Percentiles rank a stretch among this genome's conserved stretches.
These are phyloP conservation scores for Pecten maximus DNA, from an alignment of 2,888 invertebrate genomes.

Conservation along the genomic window DNA sequence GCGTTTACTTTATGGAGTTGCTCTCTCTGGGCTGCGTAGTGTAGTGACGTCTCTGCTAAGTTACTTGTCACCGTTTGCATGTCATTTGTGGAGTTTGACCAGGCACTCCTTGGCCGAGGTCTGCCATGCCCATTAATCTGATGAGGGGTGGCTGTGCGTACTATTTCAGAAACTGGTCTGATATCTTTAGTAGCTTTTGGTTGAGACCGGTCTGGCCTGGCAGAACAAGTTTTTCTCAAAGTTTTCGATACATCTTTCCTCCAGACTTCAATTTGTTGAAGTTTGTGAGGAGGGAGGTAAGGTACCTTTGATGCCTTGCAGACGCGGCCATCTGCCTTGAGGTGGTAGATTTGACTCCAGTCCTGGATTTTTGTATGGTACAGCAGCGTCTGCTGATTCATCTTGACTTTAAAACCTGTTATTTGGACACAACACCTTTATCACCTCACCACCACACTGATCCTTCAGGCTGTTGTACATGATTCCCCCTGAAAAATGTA, in stretches of 20 bases:
- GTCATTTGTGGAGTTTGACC: slow-evolving; percentile 54
- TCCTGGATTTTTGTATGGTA: slow-evolving; percentile 74
- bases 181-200: background rate
- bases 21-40: slow-evolving; percentile 62
- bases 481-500: background rate
- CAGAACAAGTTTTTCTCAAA: slow-evolving; percentile 45
- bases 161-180: background rate
- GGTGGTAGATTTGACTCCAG: slow-evolving; percentile 69
- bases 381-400: slow-evolving; percentile 69
- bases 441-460: background rate
- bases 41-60: slow-evolving; percentile 62
- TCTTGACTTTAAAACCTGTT: slow-evolving; percentile 60
- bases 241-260: slow-evolving; percentile 63
- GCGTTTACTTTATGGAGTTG: slow-evolving; percentile 55
- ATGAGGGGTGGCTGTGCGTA: background rate
- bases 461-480: background rate
- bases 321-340: slow-evolving; percentile 58
- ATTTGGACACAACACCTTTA: slow-evolving; percentile 46
- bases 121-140: slow-evolving; percentile 5
- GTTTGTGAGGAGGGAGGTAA: slow-evolving; percentile 66
- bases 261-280: slow-evolving; percentile 69
- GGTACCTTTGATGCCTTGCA: slow-evolving; percentile 56
- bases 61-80: slow-evolving; percentile 62
- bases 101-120: slow-evolving; percentile 51
- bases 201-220: slow-evolving; percentile 31